Evolutionary conservation across 2,797 vertebrate genomes (phyloP), one percentile per base, ranked within the genome.

Genomic region (Spheniscus humboldti): DNA sequence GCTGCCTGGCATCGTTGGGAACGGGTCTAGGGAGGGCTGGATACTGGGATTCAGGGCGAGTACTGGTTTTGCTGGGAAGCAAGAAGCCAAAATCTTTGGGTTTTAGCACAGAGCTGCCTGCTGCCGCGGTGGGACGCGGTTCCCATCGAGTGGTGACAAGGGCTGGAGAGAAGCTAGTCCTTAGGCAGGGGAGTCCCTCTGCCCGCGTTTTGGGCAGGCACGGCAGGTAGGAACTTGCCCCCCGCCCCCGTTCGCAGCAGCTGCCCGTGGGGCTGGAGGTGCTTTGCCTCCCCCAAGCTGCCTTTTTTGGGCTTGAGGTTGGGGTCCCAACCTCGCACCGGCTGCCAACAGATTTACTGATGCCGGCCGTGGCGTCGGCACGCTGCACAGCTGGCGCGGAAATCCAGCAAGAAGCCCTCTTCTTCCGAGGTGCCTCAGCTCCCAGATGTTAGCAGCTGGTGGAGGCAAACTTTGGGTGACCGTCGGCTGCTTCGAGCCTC

Each of bases 261-360:
- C 22, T 35, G 33, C 33, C n/a, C 18, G 6, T 20, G 71, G 41
- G 73, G 43, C 71, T 30, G 63, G 67, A 6, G 11, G 25, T 9
- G 14, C 1, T 0, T 41, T 8, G 2, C 6, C 33, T 6, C n/a
- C 20, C 39, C 27, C 19, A 16, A 3, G 24, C 52, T 31, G 43
- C 55, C 20, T 11, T 22, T 30, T 22, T 43, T 22, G 4, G 33
- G 28, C 75, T 82, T 24, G 71, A 33, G 45, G 11, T 16, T 4
- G 48, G 52, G 33, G 5, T 20, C 28, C 66, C 3, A 3, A 9
- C 45, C 63, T 55, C 2, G 15, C 6, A 31, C 75, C 9, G 7
- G 45, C 37, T 63, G 18, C 48, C 48, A 2, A 15, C 11, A 6
- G 35, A 18, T 60, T 82, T 23, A 39, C 30, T 11, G 4, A 9